phyloP scores from a whole-genome alignment of 2,888 invertebrate species.

The Bombylius discolor region DNA sequence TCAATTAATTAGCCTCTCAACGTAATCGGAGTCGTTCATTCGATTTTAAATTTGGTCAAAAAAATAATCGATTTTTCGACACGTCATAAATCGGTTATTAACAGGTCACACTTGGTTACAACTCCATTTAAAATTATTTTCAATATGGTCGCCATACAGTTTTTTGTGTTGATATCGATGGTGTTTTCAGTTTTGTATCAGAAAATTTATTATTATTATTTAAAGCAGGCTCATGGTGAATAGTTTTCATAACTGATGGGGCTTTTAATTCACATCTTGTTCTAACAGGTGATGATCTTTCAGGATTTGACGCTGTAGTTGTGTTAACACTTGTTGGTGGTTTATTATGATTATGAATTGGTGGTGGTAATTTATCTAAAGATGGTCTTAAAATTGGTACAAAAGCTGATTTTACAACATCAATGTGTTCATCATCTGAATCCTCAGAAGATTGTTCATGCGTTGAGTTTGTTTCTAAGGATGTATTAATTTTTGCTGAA shows the following conservation, averaged over 20 bases:
- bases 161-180: constrained; percentile 46
- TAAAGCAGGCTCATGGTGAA: constrained; percentile 17
- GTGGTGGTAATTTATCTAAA: background rate
- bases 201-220: constrained; percentile 15
- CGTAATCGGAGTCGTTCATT: too few species aligned
- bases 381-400: constrained; percentile 44
- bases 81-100: too few species aligned
- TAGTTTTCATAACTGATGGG: constrained; percentile 41
- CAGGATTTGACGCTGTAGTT: constrained; percentile 3
- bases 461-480: constrained; percentile 50
- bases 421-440: constrained; percentile 59
- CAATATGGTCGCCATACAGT: constrained; percentile 64
- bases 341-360: background rate
- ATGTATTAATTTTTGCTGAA: constrained; percentile 37
- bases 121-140: constrained; percentile 4
- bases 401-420: constrained; percentile 63
- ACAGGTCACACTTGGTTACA: too few species aligned
- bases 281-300: constrained; percentile 9
- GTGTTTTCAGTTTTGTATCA: constrained; percentile 45
- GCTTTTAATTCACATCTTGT: constrained; percentile 45
- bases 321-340: background rate
- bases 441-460: constrained; percentile 43
- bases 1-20: too few species aligned
- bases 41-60: too few species aligned
- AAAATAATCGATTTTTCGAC: too few species aligned